These are phyloP conservation scores for Labeo calbasu DNA, from an alignment of 2,797 vertebrate genomes.

Conservation along the genomic window DNA sequence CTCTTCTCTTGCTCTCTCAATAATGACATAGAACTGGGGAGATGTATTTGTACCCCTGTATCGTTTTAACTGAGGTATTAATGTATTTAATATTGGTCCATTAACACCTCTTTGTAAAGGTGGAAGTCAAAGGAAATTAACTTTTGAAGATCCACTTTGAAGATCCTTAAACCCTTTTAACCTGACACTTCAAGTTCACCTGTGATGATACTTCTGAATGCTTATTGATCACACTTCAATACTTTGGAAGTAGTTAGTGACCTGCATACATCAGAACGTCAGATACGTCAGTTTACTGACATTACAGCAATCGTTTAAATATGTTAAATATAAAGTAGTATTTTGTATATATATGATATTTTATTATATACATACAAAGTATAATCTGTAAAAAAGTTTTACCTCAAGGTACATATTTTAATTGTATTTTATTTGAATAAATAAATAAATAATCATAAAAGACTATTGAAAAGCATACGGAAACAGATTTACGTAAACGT, in stretches of 20 bases:
- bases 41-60: constrained; percentile 49
- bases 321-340: background rate
- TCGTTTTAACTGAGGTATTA: constrained; percentile 45
- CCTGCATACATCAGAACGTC: background rate
- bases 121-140: constrained; percentile 41
- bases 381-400: background rate
- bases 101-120: constrained; percentile 52
- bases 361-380: background rate
- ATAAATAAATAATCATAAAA: background rate
- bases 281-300: background rate
- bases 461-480: background rate
- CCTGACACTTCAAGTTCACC: constrained; percentile 31
- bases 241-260: background rate
- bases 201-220: constrained; percentile 32
- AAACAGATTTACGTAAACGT: background rate
- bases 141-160: constrained; percentile 51
- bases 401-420: background rate
- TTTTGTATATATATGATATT: background rate
- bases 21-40: constrained; percentile 19
- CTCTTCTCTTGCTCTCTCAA: constrained; percentile 38
- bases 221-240: constrained; percentile 39
- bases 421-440: background rate
- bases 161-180: constrained; percentile 39
- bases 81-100: constrained; percentile 46
- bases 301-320: background rate